Evolutionary conservation across 2,888 invertebrate species (phyloP).

Genomic region (Caenorhabditis angaria): DNA sequence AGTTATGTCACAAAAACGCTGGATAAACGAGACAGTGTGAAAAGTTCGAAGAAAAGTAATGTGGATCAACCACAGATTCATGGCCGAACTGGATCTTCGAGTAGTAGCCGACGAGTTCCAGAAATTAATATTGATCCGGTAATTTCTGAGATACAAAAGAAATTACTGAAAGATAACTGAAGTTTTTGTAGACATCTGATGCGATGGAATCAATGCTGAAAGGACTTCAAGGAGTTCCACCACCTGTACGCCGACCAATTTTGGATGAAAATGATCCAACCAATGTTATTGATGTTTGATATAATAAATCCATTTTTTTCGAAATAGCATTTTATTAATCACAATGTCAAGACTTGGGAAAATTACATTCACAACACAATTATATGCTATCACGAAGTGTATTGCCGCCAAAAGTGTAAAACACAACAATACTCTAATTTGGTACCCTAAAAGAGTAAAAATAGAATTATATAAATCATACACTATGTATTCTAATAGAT

Average conservation of each 20-base stretch:
- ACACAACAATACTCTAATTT: conserved; percentile 3
- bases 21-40: conserved; percentile 24
- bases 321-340: background rate
- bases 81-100: conserved; percentile 19
- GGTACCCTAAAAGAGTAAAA: background rate
- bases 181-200: conserved; percentile 26
- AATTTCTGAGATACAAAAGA: background rate
- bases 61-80: conserved; percentile 43
- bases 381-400: conserved; percentile 10
- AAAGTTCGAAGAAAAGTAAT: conserved; percentile 11
- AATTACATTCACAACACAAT: conserved; percentile 10
- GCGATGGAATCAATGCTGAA: conserved; percentile 33
- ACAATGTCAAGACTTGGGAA: background rate
- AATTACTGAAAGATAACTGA: background rate
- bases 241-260: conserved; percentile 2
- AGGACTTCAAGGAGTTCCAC: conserved; percentile 26
- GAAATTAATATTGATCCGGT: conserved; percentile 41
- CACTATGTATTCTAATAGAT: background rate
- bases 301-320: conserved; percentile 1
- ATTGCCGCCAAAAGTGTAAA: background rate
- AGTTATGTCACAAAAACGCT: conserved; percentile 51
- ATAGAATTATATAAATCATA: background rate
- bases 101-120: conserved; percentile 25
- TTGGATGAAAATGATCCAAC: conserved; percentile 39
- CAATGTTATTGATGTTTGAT: conserved; percentile 43